These are phyloP conservation scores for Setipinna tenuifilis DNA, from an alignment of 2,797 vertebrate genomes.

Conservation along the genomic window DNA sequence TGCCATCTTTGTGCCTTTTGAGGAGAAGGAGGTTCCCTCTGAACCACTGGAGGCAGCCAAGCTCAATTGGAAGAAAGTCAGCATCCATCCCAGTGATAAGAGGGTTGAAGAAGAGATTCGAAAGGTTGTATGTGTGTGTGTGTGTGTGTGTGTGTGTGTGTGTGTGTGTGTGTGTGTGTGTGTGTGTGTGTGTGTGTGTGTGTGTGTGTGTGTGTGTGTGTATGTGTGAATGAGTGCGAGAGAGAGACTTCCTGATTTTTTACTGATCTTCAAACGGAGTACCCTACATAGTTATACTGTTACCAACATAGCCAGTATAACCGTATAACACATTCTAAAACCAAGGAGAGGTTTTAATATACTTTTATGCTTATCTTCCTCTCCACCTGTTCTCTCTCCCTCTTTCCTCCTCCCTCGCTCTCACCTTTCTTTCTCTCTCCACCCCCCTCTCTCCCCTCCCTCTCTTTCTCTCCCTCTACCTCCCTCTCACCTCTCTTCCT, in stretches of 20 bases:
- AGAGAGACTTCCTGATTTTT: too few relatives aligned
- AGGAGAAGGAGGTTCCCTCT: constrained; percentile 71
- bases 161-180: too few relatives aligned
- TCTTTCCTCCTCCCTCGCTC: constrained; percentile 31
- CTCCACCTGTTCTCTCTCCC: neutral
- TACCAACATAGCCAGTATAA: neutral
- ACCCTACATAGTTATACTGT: neutral
- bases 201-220: too few relatives aligned
- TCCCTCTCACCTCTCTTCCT: neutral
- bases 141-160: neutral
- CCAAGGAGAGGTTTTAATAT: neutral
- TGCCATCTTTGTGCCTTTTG: constrained; percentile 87
- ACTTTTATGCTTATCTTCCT: neutral
- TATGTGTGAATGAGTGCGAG: too few relatives aligned
- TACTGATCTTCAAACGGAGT: neutral
- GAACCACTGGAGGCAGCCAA: constrained; percentile 79
- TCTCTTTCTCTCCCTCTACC: too few relatives aligned
- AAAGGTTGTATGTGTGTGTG: constrained; percentile 64
- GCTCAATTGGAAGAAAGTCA: constrained; percentile 78
- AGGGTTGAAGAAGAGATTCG: constrained; percentile 75
- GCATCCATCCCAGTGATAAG: constrained; percentile 73
- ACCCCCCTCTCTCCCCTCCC: constrained; percentile 14
- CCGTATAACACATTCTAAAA: neutral
- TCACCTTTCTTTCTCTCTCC: constrained; percentile 43
- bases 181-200: too few relatives aligned